A percentile compares a stretch with the other conserved stretches of the same genome.
These are phyloP conservation scores for Cenopis cana DNA, from an alignment of 2,888 invertebrate genomes.

Conservation along the genomic window DNA sequence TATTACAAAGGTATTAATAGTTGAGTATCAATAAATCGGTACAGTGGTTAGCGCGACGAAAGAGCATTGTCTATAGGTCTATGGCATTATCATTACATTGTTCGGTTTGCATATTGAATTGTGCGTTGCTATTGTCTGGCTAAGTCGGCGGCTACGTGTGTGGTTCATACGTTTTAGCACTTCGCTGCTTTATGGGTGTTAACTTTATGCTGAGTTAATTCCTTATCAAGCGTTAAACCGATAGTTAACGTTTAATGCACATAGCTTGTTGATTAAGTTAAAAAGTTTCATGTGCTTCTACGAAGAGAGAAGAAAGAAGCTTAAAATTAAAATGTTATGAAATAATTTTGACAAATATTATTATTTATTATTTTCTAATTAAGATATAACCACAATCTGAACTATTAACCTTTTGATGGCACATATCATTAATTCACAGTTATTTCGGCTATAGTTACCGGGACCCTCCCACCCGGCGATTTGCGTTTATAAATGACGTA, in stretches of 20 bases:
- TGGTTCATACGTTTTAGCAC: constrained; percentile 57
- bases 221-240: constrained; percentile 32
- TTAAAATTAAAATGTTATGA: not conserved
- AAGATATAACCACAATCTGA: constrained; percentile 24
- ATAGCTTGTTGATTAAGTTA: not conserved
- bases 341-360: not conserved
- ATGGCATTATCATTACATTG: constrained; percentile 80
- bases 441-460: constrained; percentile 50
- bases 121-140: constrained; percentile 80
- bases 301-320: not conserved
- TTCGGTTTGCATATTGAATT: constrained; percentile 83
- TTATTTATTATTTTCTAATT: constrained; percentile 12
- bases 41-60: constrained; percentile 82
- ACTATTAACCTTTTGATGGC: constrained; percentile 4
- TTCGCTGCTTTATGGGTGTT: constrained; percentile 43
- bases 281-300: not conserved
- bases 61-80: constrained; percentile 80
- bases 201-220: constrained; percentile 43
- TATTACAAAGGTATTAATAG: constrained; percentile 76
- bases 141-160: constrained; percentile 72
- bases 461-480: constrained; percentile 69
- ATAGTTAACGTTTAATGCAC: constrained; percentile 36
- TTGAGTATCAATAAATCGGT: constrained; percentile 78
- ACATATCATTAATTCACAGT: constrained; percentile 53
- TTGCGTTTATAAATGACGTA: constrained; percentile 71